A percentile compares a stretch with the other conserved stretches of the same genome.
Conservation (phyloP, 1,140 invertebrate species). For the Drosophila repleta region DNA sequence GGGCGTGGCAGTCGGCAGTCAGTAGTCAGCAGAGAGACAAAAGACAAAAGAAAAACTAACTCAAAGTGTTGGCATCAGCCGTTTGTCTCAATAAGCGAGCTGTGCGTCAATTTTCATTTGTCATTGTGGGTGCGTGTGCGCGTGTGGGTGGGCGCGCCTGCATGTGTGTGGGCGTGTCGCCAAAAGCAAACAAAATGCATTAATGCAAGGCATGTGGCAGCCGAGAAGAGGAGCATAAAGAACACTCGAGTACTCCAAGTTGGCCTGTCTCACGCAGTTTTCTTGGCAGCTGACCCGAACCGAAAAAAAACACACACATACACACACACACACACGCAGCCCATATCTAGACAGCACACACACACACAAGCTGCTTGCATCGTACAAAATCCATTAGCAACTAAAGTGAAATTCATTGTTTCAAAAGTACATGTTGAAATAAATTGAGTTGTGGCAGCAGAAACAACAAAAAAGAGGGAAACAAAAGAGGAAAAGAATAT, state of each 20-base stretch:
- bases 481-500: slow-evolving; percentile 20
- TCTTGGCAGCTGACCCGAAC: slow-evolving; percentile 46
- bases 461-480: slow-evolving; percentile 39
- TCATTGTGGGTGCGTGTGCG: slow-evolving; percentile 49
- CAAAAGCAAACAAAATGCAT: slow-evolving; percentile 79
- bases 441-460: slow-evolving; percentile 78
- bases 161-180: slow-evolving; percentile 22
- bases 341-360: slow-evolving; percentile 8
- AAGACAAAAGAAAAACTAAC: neutral
- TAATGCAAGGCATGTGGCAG: slow-evolving; percentile 46
- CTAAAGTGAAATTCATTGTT: slow-evolving; percentile 83
- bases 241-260: slow-evolving; percentile 23
- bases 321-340: slow-evolving; percentile 1
- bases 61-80: slow-evolving; percentile 35
- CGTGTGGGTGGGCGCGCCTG: slow-evolving; percentile 5
- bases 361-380: slow-evolving; percentile 53
- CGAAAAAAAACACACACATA: slow-evolving; percentile 16
- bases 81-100: slow-evolving; percentile 70
- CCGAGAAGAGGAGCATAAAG: slow-evolving; percentile 12
- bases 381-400: slow-evolving; percentile 80
- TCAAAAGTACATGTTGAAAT: slow-evolving; percentile 82
- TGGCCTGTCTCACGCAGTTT: slow-evolving; percentile 47
- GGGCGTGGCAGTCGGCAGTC: neutral
- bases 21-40: too few species aligned
- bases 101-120: slow-evolving; percentile 75